Base-by-base conservation (phyloP, 2,888 invertebrate species). In the Nowickia ferox region DNA sequence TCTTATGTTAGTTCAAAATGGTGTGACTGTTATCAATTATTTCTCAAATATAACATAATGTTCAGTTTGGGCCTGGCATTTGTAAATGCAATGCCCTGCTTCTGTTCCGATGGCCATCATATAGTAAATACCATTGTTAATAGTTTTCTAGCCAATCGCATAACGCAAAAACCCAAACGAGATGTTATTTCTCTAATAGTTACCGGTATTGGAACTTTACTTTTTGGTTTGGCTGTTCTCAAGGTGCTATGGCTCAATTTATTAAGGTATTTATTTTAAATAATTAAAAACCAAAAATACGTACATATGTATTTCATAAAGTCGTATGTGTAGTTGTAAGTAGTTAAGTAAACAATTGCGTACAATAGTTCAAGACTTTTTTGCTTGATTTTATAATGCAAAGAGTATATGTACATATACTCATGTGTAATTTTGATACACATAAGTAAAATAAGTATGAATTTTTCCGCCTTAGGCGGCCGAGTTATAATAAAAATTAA, bases 71-170 rank as follows among this genome's bases (percentile, higher is more conserved):
- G 98, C 0, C 94, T 99, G 89, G 98, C 96, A 11, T 94, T 98
- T 87, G 93, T 99, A 42, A 99, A 99, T 93, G 95, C 98, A 9
- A 95, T 99, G 83, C 99, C 99, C 0, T 98, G 98, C 92, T 96
- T 97, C 91, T 97, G 96, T 86, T 96, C 98, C 91, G 99, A 99
- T 93, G 99, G 99, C 0, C 97, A 98, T 91, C 96, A 97, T 92
- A 98, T 99, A 89, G 94, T 96, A 63, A 95, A 95, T 89, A 95
- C 95, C 86, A 92, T 97, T 69, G 94, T 95, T 84, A 95, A 95
- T 91, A 93, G 95, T 87, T 92, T 95, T 87, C 91, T 95, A 77
- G 90, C 92, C 79, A 92, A 93, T 61, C 92, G 93, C 42, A 91
- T 94, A 84, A 92, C 93, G 90, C 94, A 92, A 92, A 94, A 94